Evolutionary conservation across 2,888 invertebrate genomes (phyloP), one percentile per base, ranked within the genome.

Genomic region (Chaetoderma sp.): DNA sequence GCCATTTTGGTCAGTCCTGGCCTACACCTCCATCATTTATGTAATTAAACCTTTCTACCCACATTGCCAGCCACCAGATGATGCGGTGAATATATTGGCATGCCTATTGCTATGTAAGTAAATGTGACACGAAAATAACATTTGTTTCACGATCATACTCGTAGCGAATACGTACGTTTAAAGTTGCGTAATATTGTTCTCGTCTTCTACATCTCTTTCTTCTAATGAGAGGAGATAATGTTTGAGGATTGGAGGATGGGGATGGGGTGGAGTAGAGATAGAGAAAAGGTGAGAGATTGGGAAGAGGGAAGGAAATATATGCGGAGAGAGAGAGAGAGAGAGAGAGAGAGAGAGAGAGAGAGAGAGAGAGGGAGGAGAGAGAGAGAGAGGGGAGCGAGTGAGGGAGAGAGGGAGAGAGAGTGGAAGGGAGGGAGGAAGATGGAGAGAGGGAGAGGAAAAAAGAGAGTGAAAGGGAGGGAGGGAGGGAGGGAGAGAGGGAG

Each of bases 1-100:
- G 6, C 83, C 87, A 3, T 81, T 84, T 64, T 79, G 86, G 78
- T 86, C 87, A 2, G 85, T 87, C 66, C 80, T 87, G 30, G 75
- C 83, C 10, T 94, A 87, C 47, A 83, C 81, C 4, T 82, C 82
- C 4, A 78, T 81, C 5, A 60, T 83, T 28, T 85, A 85, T 59
- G 72, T 82, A 18, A 49, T 81, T 27, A 77, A 79, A 58, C 80
- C 82, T 0, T 67, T 78, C 25, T 83, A 77, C 58, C 70, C 75
- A 1, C 76, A 74, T 42, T 81, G 80, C 63, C 65, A 73, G 13
- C 74, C 79, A 0, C 77, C 79, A 0, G 73, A 73, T 10, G 18
- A 60, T 1, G 78, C 73, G 25, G 72, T 74, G 4, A 82, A 77
- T 59, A n/a, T 81, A 2, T 56, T 82, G 4, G 78, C 79, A 16